Conservation (phyloP, 2,797 vertebrate species). For the Rhodeus uyekii region DNA sequence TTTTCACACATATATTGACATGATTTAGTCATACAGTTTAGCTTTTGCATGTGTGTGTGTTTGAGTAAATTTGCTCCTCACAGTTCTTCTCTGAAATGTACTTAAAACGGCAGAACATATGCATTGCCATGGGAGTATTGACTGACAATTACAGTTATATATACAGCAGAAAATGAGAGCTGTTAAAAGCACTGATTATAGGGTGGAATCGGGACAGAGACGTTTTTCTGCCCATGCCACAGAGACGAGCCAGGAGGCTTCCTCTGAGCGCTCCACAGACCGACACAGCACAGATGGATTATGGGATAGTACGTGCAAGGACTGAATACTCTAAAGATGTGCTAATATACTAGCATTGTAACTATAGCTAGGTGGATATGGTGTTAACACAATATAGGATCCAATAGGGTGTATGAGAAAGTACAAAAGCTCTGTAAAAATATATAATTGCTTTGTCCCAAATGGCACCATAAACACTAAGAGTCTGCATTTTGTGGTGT, state of each 20-base stretch:
- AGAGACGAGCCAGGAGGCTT: slow-evolving; percentile 48
- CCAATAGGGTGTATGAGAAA: neutral
- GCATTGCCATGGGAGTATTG: slow-evolving; percentile 74
- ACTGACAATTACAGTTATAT: slow-evolving; percentile 84
- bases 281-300: neutral
- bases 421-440: neutral
- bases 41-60: slow-evolving; percentile 4
- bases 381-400: neutral
- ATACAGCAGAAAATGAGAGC: slow-evolving; percentile 82
- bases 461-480: neutral
- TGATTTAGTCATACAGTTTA: neutral
- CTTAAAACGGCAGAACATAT: slow-evolving; percentile 72
- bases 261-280: slow-evolving; percentile 19
- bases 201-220: slow-evolving; percentile 73
- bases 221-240: slow-evolving; percentile 41
- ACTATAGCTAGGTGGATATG: neutral
- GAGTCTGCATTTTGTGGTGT: no score
- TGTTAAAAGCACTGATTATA: slow-evolving; percentile 79
- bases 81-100: slow-evolving; percentile 63
- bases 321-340: neutral
- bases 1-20: neutral
- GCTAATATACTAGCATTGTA: neutral
- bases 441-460: neutral
- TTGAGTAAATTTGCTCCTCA: slow-evolving; percentile 17
- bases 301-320: neutral